phyloP scores from a whole-genome alignment of 2,113 vertebrate species.

The Aptenodytes forsteri region DNA sequence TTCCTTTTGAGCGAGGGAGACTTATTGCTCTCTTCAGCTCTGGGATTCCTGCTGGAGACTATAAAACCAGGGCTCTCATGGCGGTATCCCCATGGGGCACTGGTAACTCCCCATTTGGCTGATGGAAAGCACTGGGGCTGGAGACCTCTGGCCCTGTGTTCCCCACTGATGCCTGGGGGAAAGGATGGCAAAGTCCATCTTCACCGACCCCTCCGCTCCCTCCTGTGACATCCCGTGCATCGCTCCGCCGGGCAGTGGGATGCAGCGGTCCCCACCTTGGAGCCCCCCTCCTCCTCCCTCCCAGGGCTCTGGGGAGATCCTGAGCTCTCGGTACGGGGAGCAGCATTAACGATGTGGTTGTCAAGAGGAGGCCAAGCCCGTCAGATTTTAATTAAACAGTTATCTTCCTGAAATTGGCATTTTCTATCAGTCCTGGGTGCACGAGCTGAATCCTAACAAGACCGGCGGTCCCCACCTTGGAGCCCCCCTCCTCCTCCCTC shows the following conservation, averaged over 20 bases:
- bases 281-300: not conserved
- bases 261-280: not conserved
- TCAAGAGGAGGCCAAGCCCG: not conserved
- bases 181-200: not conserved
- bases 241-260: not conserved
- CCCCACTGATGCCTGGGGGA: not conserved
- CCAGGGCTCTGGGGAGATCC: not conserved
- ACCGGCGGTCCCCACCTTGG: not conserved
- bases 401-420: slow-evolving; percentile 9
- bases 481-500: not conserved
- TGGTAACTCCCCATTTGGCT: not conserved
- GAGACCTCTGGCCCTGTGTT: not conserved
- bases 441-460: not conserved
- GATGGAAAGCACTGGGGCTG: not conserved
- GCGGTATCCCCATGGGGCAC: rapidly evolving
- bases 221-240: rapidly evolving
- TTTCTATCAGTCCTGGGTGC: not conserved
- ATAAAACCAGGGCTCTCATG: rapidly evolving
- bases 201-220: rapidly evolving
- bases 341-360: not conserved
- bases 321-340: not conserved
- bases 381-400: slow-evolving; percentile 65
- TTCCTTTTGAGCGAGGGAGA: not conserved
- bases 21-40: not conserved
- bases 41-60: not conserved